Percentiles rank a stretch among this genome's conserved stretches.
Evolutionary conservation across 2,888 invertebrate species (phyloP).

Genomic region (Lasioglossum marginatum): DNA sequence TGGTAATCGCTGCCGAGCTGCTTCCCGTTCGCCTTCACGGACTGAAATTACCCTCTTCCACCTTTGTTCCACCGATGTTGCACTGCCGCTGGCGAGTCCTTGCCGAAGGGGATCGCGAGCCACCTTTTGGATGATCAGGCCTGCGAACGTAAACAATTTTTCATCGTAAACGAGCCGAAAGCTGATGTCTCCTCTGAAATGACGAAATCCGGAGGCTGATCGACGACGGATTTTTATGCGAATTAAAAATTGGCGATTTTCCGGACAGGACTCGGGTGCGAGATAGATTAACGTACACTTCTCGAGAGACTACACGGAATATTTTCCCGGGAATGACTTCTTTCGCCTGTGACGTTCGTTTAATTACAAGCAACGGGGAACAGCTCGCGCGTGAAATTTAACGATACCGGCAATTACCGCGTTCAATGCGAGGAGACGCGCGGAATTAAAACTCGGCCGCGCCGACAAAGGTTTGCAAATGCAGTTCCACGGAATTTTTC

Average conservation of each 20-base stretch:
- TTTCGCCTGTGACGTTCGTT: constrained; percentile 29
- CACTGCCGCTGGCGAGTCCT: constrained; percentile 12
- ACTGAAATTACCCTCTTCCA: constrained; percentile 67
- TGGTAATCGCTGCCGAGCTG: constrained; percentile 66
- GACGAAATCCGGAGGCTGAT: too few relatives aligned
- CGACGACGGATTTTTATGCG: too few relatives aligned
- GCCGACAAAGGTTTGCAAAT: constrained; percentile 67
- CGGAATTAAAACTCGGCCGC: constrained; percentile 29
- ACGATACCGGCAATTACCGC: constrained; percentile 77
- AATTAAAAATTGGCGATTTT: neutral
- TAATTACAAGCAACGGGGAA: constrained; percentile 59
- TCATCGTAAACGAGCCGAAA: too few relatives aligned
- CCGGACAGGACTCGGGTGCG: neutral
- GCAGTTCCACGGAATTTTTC: constrained; percentile 56
- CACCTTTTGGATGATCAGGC: neutral
- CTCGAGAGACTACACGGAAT: neutral
- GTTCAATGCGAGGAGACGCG: constrained; percentile 66
- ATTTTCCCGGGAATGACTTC: constrained; percentile 18
- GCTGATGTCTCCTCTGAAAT: too few relatives aligned
- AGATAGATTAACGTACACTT: neutral
- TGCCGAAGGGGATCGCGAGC: neutral
- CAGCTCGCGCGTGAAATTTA: constrained; percentile 78
- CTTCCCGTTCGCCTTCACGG: constrained; percentile 68
- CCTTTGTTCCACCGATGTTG: constrained; percentile 40
- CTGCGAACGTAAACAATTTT: neutral